Base-by-base conservation (phyloP, 1,140 invertebrate genomes). In the Drosophila dunni region DNA sequence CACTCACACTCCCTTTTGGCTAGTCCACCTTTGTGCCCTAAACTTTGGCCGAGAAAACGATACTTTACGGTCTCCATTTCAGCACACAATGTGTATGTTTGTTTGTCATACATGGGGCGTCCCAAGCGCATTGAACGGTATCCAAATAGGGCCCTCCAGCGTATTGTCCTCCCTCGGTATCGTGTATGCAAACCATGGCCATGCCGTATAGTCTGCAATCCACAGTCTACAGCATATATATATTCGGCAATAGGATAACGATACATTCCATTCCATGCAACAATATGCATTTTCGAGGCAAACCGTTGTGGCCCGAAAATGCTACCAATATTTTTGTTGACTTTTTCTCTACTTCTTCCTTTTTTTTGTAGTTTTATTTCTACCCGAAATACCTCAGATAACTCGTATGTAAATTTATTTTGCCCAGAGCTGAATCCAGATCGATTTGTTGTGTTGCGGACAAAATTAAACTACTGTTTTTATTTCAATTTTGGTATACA, bases 11-110 rank as follows among this genome's bases (percentile, higher is more conserved):
- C 54, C 46, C 15, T 7, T 48, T 24, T 48, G 2, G 24, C 24
- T 29, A 29, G 24, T 29, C 24, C 2, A 29, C 24, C 24, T 29
- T 29, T 29, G 24, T 3, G 24, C 24, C 24, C 24, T 17, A 8
- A 36, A 62, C 29, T 29, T 29, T 29, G 24, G 64, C 24, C 33
- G 54, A 81, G 77, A 57, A 86, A 77, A 56, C 79, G 76, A 83
- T 89, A 89, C 80, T 84, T 75, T 86, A 72, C 64, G 73, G 76
- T 79, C 84, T 89, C 80, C 60, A 53, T 78, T 84, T 77, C 80
- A 17, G 75, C 67, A 88, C 83, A 86, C 83, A 86, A 78, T 86
- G 83, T 86, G 84, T 83, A 89, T 86, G 83, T 89, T 83, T 86
- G 83, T 83, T 86, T 86, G 83, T 86, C 83, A 86, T 86, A 86